Evolutionary conservation across 2,888 invertebrate species (phyloP), one percentile per base, ranked within the genome.

Genomic region (Lithophane socia): DNA sequence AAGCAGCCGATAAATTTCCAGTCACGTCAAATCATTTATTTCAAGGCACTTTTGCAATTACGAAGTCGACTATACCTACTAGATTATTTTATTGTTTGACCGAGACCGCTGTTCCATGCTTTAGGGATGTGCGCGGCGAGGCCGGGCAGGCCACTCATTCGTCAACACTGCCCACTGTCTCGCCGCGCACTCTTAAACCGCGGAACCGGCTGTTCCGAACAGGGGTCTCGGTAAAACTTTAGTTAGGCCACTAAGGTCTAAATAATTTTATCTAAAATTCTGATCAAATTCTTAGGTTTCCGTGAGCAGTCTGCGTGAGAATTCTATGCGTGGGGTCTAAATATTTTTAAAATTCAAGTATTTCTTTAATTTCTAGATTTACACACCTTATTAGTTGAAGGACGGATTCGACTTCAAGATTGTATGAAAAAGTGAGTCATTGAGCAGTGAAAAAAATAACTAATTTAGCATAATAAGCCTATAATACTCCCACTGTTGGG

Each of bases 301-400:
- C 47, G 42, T 54, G 16, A 64, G 7, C 24, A 29, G 47, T 54
- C 54, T 82, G 58, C 64, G 64, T 82, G 77, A 64, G 42, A 44
- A 77, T 76, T 42, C 16, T 42, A 69, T 69, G 58, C 83, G 65
- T 77, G 77, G 56, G 3, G 56, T n/a, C n/a, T 37, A 66, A n/a
- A 65, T 42, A 42, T 80, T 82, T 64, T 0, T 37, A 18, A 3
- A 56, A 7, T 56, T 61, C 9, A n/a, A 37, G 52, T 29, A 76
- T 54, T 60, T 54, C 29, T 0, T 47, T 69, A 54, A 44, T 65
- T 58, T 70, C 61, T 66, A 24, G 13, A 82, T 56, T 49, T 44
- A 63, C 29, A 21, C 37, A 61, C 16, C 7, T 56, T 24, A 42
- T 47, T 76, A 29, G 16, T n/a, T 47, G 47, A 78, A 82, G 54